Conservation (phyloP, 2,888 invertebrate genomes). For the Odontocerum albicorne region DNA sequence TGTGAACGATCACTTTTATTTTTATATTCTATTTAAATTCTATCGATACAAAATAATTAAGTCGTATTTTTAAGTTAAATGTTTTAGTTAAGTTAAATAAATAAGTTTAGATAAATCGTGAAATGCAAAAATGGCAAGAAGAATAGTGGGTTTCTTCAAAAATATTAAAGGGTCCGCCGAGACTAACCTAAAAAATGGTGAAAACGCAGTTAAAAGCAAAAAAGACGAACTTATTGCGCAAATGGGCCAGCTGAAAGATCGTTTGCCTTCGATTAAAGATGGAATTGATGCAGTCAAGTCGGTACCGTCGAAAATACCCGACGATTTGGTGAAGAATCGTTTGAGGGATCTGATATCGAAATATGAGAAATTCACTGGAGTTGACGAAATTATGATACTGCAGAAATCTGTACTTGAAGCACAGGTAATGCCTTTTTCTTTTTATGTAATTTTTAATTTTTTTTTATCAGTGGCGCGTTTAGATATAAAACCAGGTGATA, state of each 20-base stretch:
- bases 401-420: constrained; percentile 74
- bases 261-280: constrained; percentile 22
- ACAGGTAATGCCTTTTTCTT: constrained; percentile 58
- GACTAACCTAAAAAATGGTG: constrained; percentile 25
- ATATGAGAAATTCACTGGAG: constrained; percentile 75
- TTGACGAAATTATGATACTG: constrained; percentile 74
- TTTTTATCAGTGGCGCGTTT: no score
- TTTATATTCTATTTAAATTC: no score
- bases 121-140: constrained; percentile 25
- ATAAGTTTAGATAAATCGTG: no score
- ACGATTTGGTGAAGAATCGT: constrained; percentile 14
- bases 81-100: no score
- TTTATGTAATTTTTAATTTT: no score
- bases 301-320: constrained; percentile 16
- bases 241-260: constrained; percentile 14
- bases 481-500: no score
- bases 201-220: neutral
- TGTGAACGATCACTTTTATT: no score
- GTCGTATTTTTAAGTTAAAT: no score
- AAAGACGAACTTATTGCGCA: constrained; percentile 19
- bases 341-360: constrained; percentile 37
- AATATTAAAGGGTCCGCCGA: constrained; percentile 19
- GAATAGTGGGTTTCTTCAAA: constrained; percentile 21
- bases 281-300: constrained; percentile 17
- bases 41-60: no score